Percentiles rank a stretch among this genome's conserved stretches.
Conservation (phyloP, 2,113 vertebrate species). For the Phylloscopus trochiloides region DNA sequence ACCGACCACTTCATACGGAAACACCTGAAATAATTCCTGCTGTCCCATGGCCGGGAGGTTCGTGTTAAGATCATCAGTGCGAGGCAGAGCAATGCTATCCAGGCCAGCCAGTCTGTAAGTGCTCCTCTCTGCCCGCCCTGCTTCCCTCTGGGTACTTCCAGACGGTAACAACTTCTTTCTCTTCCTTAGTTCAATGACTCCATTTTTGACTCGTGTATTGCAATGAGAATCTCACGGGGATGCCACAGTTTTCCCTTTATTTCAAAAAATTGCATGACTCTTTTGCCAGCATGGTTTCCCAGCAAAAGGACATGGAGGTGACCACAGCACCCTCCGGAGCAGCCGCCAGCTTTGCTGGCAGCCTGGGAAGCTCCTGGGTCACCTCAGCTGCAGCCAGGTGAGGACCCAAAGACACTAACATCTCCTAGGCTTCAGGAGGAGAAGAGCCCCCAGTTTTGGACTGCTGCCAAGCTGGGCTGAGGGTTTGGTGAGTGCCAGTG, state of each 20-base stretch:
- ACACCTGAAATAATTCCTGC: background rate
- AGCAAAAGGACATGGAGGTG: background rate
- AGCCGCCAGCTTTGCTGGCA: background rate
- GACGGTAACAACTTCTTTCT: background rate
- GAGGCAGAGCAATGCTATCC: rapidly evolving
- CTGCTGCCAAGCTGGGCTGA: rapidly evolving
- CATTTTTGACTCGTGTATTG: background rate
- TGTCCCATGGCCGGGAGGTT: background rate
- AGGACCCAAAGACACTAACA: background rate
- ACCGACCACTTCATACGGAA: background rate
- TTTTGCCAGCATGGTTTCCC: background rate
- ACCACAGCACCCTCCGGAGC: background rate
- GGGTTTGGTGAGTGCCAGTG: background rate
- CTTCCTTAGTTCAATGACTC: background rate
- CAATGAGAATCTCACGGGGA: background rate
- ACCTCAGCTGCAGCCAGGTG: rapidly evolving
- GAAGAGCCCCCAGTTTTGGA: background rate
- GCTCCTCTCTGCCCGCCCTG: rapidly evolving
- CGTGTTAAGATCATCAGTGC: background rate
- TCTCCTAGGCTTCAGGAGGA: background rate
- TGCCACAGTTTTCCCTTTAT: background rate
- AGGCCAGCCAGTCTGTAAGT: background rate
- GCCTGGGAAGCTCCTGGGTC: rapidly evolving
- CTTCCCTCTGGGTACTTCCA: background rate
- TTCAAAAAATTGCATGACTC: background rate